Percentiles rank a stretch among this genome's conserved stretches.
phyloP scores from a whole-genome alignment of 2,888 invertebrate genomes.

The Ornithoptera alexandrae region DNA sequence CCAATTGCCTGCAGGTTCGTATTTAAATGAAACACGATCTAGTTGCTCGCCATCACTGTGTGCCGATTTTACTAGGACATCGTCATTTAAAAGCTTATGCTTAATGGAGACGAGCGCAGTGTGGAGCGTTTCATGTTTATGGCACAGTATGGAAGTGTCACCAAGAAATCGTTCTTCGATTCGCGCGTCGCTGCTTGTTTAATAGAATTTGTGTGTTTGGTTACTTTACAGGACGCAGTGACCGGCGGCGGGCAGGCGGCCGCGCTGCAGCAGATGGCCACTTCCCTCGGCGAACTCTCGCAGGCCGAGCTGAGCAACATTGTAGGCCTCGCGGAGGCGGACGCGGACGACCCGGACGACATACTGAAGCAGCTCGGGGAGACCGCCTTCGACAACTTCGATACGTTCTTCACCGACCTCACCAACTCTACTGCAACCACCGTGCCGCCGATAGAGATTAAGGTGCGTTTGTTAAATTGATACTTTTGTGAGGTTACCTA shows the following conservation, averaged over 20 bases:
- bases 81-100: too few species aligned
- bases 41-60: too few species aligned
- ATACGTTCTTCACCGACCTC: constrained; percentile 89
- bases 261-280: constrained; percentile 72
- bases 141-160: too few species aligned
- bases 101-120: too few species aligned
- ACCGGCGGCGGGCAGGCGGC: constrained; percentile 78
- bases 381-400: constrained; percentile 90
- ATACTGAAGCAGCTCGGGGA: constrained; percentile 90
- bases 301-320: constrained; percentile 86
- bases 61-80: too few species aligned
- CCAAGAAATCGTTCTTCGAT: too few species aligned
- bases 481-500: too few species aligned
- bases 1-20: constrained; percentile 90
- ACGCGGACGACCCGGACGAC: constrained; percentile 84
- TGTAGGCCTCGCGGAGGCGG: constrained; percentile 75
- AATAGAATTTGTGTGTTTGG: neutral
- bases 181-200: too few species aligned
- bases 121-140: neutral
- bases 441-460: constrained; percentile 82
- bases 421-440: constrained; percentile 84
- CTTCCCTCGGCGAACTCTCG: constrained; percentile 83
- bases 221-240: constrained; percentile 81
- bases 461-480: constrained; percentile 68
- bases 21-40: neutral